Conservation (phyloP, 2,797 vertebrate genomes). For the Gymnothorax javanicus region DNA sequence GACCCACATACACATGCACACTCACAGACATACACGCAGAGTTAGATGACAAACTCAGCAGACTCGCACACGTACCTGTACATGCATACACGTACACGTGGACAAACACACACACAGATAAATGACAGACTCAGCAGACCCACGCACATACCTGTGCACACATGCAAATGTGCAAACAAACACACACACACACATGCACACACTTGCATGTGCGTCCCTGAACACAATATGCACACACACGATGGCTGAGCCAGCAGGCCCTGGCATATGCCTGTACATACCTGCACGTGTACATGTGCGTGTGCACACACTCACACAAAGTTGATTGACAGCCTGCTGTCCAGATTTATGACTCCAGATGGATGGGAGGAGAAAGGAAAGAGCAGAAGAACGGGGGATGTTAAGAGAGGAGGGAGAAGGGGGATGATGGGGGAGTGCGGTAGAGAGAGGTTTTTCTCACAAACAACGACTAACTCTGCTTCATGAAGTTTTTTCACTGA, state of each 20-base stretch:
- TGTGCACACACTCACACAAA: neutral
- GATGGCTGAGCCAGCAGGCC: neutral
- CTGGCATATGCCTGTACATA: slow-evolving; percentile 13
- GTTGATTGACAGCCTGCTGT: slow-evolving; percentile 47
- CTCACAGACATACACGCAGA: neutral
- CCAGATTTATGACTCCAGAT: slow-evolving; percentile 35
- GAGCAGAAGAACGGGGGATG: slow-evolving; percentile 21
- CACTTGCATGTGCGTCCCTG: neutral
- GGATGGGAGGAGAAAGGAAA: slow-evolving; percentile 16
- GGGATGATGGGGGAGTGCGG: neutral
- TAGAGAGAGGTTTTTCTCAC: neutral
- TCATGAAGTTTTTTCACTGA: neutral
- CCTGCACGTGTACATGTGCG: slow-evolving; percentile 25
- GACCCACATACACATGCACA: neutral
- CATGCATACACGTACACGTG: slow-evolving; percentile 25
- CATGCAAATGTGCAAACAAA: too few species aligned
- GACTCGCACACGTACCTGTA: slow-evolving; percentile 17
- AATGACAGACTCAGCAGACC: too few species aligned
- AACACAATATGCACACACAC: neutral
- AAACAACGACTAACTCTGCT: neutral
- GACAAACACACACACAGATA: too few species aligned
- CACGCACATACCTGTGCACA: too few species aligned
- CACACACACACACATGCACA: too few species aligned
- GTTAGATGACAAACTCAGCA: neutral
- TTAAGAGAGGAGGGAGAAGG: slow-evolving; percentile 12